phyloP scores from a whole-genome alignment of 1,140 invertebrate species.

The Oedothorax gibbosus region DNA sequence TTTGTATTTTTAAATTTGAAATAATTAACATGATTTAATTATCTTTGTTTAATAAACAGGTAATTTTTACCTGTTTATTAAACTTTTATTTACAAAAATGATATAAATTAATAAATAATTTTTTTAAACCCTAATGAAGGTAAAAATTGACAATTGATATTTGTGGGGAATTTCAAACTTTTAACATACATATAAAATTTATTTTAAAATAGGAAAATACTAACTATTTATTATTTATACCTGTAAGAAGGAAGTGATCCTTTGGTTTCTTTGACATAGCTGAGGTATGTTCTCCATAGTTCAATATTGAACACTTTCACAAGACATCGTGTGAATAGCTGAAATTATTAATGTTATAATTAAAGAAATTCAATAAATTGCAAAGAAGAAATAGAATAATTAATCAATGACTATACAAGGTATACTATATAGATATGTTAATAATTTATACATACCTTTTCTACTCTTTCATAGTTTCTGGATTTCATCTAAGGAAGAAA shows the following conservation, averaged over 20 bases:
- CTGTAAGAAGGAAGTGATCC: constrained; percentile 92
- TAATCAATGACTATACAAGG: not conserved
- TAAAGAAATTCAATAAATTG: constrained; percentile 1
- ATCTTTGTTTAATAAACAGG: too few species aligned
- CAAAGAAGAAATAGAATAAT: not conserved
- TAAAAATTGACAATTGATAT: too few species aligned
- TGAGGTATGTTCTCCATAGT: constrained; percentile 97
- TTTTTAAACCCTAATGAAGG: too few species aligned
- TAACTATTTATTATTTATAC: constrained; percentile 72
- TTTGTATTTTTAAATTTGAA: not conserved
- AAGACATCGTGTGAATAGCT: constrained; percentile 97
- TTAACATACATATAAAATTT: too few species aligned
- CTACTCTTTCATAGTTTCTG: constrained; percentile 95
- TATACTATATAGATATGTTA: not conserved
- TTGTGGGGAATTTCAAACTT: too few species aligned
- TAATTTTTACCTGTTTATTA: too few species aligned
- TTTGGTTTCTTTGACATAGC: constrained; percentile 98
- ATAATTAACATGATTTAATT: not conserved
- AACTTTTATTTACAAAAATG: too few species aligned
- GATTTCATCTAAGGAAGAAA: constrained; percentile 85
- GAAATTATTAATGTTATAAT: constrained; percentile 67
- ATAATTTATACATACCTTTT: constrained; percentile 84
- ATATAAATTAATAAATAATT: too few species aligned
- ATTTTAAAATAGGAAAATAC: too few species aligned
- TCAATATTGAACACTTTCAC: constrained; percentile 97